Conservation (phyloP, 2,888 invertebrate species). For the Exocentrus adspersus region DNA sequence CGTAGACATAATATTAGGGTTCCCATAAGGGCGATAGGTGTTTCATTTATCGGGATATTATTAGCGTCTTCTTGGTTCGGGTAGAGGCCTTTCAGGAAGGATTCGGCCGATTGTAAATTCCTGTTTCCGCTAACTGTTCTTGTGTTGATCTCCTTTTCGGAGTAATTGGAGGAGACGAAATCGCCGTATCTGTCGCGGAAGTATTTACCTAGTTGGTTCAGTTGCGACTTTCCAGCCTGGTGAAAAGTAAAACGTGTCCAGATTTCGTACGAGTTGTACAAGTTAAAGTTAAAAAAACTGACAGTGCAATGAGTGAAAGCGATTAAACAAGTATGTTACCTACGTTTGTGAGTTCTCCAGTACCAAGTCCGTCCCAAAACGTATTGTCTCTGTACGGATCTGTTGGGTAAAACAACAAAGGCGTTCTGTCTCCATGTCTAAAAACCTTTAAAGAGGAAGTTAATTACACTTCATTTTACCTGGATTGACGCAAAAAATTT, state of each 20-base stretch:
- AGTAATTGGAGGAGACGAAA: conserved; percentile 9
- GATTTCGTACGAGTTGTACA: no score
- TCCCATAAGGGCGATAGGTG: conserved; percentile 10
- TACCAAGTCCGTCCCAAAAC: conserved; percentile 26
- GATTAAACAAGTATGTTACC: no score
- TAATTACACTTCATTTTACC: no score
- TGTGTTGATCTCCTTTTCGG: conserved; percentile 15
- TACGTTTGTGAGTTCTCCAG: conserved; percentile 28
- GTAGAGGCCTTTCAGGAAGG: conserved; percentile 20
- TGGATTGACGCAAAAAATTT: no score
- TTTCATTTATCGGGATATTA: conserved; percentile 10
- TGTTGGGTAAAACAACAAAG: conserved; percentile 22
- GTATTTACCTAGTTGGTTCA: conserved; percentile 21
- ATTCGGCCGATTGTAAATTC: conserved; percentile 18
- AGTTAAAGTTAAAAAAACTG: no score
- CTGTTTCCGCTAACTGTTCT: conserved; percentile 1
- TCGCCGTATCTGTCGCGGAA: conserved; percentile 18
- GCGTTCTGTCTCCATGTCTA: conserved; percentile 30
- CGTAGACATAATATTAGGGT: conserved; percentile 6
- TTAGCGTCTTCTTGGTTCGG: not conserved
- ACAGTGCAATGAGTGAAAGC: no score
- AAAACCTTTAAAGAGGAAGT: conserved; percentile 26
- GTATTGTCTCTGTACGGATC: conserved; percentile 26
- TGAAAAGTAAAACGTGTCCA: not conserved
- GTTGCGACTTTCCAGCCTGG: conserved; percentile 20